A percentile compares a stretch with the other conserved stretches of the same genome.
Evolutionary conservation across 2,113 vertebrate species (phyloP).

Genomic region (Nibea coibor): DNA sequence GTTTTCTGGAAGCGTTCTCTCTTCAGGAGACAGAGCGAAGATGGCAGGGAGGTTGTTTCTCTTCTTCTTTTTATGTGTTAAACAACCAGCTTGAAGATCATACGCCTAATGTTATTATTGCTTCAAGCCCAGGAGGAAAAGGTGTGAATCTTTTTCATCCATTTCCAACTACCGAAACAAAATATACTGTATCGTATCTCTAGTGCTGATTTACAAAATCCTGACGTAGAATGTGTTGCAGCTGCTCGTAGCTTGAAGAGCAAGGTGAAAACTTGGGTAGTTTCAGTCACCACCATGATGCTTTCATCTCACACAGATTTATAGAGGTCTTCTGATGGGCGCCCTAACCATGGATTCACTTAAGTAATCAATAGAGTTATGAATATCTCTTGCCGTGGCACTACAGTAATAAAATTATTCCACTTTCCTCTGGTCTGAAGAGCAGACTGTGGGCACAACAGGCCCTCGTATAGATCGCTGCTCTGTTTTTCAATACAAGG

Average conservation of each 20-base stretch:
- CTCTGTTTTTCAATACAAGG: conserved; percentile 54
- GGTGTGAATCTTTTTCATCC: not conserved
- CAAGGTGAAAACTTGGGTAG: conserved; percentile 24
- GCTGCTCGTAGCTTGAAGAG: conserved; percentile 2
- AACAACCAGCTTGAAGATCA: not conserved
- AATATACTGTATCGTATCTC: not conserved
- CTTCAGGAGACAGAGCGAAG: conserved; percentile 10
- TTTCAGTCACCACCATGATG: not conserved
- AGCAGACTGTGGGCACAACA: conserved; percentile 39
- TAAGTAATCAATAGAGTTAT: conserved; percentile 64
- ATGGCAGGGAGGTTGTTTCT: not conserved
- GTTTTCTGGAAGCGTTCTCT: conserved; percentile 9
- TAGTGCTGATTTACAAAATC: not conserved
- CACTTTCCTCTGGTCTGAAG: conserved; percentile 33
- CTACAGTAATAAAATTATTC: conserved; percentile 60
- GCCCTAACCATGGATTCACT: conserved; percentile 50
- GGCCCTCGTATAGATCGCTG: conserved; percentile 26
- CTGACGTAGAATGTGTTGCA: not conserved
- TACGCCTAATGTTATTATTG: not conserved
- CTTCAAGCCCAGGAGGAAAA: not conserved
- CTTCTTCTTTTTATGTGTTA: not conserved
- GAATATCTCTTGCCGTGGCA: conserved; percentile 47
- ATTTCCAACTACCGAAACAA: not conserved
- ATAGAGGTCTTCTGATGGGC: conserved; percentile 47
- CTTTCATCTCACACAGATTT: conserved; percentile 14